Base-by-base conservation (phyloP, 2,113 vertebrate species). In the Dipodomys merriami region DNA sequence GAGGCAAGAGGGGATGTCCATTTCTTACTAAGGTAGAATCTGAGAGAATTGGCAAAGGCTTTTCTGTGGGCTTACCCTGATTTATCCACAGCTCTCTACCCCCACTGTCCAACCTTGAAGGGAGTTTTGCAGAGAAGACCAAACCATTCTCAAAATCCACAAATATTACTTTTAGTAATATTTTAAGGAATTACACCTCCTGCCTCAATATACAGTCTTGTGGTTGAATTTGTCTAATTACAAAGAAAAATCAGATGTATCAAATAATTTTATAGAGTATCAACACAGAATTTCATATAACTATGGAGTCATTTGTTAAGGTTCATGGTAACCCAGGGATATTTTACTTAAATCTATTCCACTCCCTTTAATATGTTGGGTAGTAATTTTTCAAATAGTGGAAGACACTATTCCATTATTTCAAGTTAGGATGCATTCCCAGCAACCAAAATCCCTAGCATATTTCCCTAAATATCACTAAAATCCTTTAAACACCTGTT, bases 401-500 rank as follows among this genome's bases (percentile, higher is more conserved):
- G 49, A 13, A 84, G 35, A 92, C 33, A 64, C 33, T 73, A 33
- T 39, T 72, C 53, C 35, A 74, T 91, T 94, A 49, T n/a, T 96
- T 90, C 72, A 92, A 76, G 29, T 77, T 88, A 86, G 30, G 11
- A 60, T 77, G n/a, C 74, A 6, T 46, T 71, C 27, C 44, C 30
- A 80, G 20, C 22, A 91, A 53, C 29, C 29, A 62, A 91, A 91
- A 95, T 67, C 76, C 44, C 64, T 20, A 80, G 80, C 7, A 74
- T 6, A 80, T 82, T 86, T 69, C 39, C 72, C 33, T 25, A 86
- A 95, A 71, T 88, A 76, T 44, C 35, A 86, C 35, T 94, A 94
- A 96, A 67, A 91, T 29, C 2, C 29, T 22, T 46, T 69, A 67
- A 89, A 74, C 2, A 89, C 12, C 30, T 68, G 11, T 15, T 57